Conservation (phyloP, 2,888 invertebrate genomes). For the Drosophila diplacantha region DNA sequence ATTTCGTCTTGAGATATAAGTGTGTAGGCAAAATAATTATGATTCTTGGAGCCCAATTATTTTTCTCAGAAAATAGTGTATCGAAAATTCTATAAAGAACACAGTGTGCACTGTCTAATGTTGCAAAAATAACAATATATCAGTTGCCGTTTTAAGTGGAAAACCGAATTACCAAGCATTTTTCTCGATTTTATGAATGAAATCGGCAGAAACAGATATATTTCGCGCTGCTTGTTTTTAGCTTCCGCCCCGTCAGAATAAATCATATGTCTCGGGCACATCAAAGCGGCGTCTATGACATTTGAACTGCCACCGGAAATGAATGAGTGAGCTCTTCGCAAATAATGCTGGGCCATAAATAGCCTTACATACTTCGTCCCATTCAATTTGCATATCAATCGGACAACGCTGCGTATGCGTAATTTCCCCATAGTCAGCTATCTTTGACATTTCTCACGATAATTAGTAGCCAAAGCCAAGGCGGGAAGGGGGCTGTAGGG, state of each 20-base stretch:
- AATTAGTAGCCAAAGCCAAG: conserved; percentile 53
- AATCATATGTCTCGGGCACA: conserved; percentile 46
- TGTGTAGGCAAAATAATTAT: too few species aligned
- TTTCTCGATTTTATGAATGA: conserved; percentile 50
- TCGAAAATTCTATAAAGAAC: too few species aligned
- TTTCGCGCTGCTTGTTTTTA: conserved; percentile 31
- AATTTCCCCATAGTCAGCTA: conserved; percentile 30
- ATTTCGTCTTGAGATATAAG: too few species aligned
- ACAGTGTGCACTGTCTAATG: background rate
- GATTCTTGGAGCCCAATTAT: too few species aligned
- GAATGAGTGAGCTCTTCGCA: conserved; percentile 38
- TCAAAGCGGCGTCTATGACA: conserved; percentile 57
- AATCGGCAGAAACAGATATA: conserved; percentile 28
- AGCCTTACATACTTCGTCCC: conserved; percentile 8
- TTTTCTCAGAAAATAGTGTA: too few species aligned
- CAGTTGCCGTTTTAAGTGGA: conserved; percentile 6
- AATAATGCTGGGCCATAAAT: conserved; percentile 31
- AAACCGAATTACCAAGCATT: background rate
- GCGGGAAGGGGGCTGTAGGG: background rate
- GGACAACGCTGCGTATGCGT: conserved; percentile 48
- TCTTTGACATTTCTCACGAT: conserved; percentile 58
- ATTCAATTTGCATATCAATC: conserved; percentile 13
- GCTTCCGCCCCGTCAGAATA: conserved; percentile 52
- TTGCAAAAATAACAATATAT: conserved; percentile 3
- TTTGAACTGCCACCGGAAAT: conserved; percentile 58